Evolutionary conservation across 2,797 vertebrate species (phyloP).

Genomic region (Platalea minor): DNA sequence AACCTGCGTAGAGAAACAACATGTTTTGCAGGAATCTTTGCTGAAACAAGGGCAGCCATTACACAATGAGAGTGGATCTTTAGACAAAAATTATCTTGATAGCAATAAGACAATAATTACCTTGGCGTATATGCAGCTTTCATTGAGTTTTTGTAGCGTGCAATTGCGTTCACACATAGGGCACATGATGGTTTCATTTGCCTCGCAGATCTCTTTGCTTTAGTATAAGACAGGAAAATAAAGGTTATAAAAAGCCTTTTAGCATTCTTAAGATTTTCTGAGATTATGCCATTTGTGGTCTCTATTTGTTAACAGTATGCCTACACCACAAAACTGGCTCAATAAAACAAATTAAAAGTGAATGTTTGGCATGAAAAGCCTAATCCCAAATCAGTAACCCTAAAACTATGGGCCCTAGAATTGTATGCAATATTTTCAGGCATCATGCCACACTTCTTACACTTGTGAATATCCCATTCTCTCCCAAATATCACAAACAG

Average conservation of each 20-base stretch:
- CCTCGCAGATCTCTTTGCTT: slow-evolving; percentile 97
- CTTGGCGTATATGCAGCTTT: slow-evolving; percentile 97
- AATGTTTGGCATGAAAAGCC: neutral
- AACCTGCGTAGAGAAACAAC: neutral
- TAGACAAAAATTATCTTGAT: neutral
- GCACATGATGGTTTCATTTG: slow-evolving; percentile 94
- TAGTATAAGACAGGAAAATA: slow-evolving; percentile 6
- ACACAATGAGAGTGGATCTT: neutral
- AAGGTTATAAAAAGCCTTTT: neutral
- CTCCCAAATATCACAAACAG: neutral
- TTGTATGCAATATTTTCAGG: neutral
- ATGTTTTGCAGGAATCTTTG: neutral
- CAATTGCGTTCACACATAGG: slow-evolving; percentile 96
- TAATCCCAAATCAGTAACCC: neutral
- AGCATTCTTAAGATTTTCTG: neutral
- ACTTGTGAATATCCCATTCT: neutral
- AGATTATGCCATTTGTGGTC: neutral
- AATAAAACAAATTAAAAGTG: neutral
- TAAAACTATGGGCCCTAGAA: neutral
- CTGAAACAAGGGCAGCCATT: neutral
- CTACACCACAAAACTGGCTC: neutral
- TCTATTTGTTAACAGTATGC: neutral
- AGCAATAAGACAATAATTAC: slow-evolving; percentile 68
- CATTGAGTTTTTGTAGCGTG: slow-evolving; percentile 88
- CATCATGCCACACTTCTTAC: neutral